Evolutionary conservation across 2,797 vertebrate species (phyloP).

Genomic region (Platalea minor): DNA sequence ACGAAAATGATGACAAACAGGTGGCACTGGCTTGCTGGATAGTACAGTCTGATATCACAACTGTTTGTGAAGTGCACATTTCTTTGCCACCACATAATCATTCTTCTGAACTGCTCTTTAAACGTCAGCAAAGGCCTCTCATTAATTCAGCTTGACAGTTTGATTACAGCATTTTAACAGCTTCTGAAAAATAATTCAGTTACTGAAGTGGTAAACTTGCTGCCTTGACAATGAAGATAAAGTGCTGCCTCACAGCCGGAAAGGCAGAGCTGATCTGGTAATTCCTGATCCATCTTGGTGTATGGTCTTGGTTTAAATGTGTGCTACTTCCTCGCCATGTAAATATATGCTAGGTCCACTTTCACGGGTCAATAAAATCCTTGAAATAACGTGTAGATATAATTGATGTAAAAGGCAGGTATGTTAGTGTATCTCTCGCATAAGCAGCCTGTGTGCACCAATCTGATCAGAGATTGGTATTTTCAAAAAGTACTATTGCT

Average conservation of each 20-base stretch:
- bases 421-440: rapidly evolving
- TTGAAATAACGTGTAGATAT: not conserved
- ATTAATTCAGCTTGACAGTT: conserved; percentile 38
- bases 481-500: not conserved
- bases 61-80: not conserved
- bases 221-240: conserved; percentile 23
- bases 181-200: conserved; percentile 48
- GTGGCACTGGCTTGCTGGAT: not conserved
- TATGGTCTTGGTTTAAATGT: not conserved
- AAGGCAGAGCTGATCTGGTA: not conserved
- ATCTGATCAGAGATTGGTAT: not conserved
- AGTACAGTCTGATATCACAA: not conserved
- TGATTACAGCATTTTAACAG: conserved; percentile 51
- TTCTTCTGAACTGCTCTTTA: conserved; percentile 6
- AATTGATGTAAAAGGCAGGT: not conserved
- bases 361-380: not conserved
- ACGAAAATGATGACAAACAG: not conserved
- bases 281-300: not conserved
- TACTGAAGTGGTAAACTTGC: conserved; percentile 31
- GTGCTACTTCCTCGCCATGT: not conserved
- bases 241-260: not conserved
- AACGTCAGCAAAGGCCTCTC: not conserved
- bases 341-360: not conserved
- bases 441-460: not conserved
- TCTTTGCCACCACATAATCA: not conserved